Conservation (phyloP, 2,888 invertebrate genomes). For the Dermolepida albohirtum region DNA sequence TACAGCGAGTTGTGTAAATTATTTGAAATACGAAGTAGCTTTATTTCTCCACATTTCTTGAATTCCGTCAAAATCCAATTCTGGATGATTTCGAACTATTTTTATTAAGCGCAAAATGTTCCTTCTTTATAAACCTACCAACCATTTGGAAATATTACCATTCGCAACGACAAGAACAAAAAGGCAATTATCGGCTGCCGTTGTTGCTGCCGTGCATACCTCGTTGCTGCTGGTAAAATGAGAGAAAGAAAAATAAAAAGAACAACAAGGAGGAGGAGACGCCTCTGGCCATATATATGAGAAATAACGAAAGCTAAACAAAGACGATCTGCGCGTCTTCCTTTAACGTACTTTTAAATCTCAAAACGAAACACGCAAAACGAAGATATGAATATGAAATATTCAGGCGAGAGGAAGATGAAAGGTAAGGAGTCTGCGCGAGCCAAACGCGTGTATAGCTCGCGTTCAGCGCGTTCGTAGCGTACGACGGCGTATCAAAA, state of each 20-base stretch:
- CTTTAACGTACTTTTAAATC: conserved; percentile 39
- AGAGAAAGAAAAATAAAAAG: no score
- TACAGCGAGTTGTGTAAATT: no score
- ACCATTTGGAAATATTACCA: not conserved
- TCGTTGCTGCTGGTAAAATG: no score
- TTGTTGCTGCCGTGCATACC: not conserved
- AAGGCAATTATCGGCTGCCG: conserved; percentile 18
- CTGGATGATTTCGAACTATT: no score
- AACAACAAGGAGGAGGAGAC: not conserved
- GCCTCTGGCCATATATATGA: not conserved
- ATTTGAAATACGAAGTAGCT: no score
- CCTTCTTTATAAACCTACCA: no score
- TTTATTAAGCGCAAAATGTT: no score
- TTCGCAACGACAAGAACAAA: conserved; percentile 18
- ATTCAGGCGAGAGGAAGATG: conserved; percentile 15
- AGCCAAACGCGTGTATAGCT: conserved; percentile 63
- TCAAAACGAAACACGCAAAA: not conserved
- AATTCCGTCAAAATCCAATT: no score
- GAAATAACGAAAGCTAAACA: conserved; percentile 6
- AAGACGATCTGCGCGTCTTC: conserved; percentile 11
- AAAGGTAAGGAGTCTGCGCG: conserved; percentile 50
- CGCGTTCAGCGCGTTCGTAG: conserved; percentile 60
- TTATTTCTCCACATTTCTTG: no score
- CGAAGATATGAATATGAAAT: not conserved
- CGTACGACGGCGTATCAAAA: conserved; percentile 51